Conservation (phyloP, 2,888 invertebrate genomes). For the Cecidostiba fungosa region DNA sequence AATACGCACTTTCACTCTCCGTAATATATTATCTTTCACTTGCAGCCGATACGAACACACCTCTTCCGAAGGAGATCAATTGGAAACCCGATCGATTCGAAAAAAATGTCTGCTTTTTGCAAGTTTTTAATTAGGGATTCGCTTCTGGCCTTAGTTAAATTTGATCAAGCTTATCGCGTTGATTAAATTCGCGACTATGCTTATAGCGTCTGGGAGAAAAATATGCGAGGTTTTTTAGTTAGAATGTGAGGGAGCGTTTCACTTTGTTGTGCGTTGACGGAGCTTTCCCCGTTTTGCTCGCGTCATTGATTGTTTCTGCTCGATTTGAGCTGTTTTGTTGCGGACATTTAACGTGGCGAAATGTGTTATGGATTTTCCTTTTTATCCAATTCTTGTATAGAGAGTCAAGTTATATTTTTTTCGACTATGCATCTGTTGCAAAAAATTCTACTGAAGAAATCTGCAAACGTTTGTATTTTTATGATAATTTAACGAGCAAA, state of each 20-base stretch:
- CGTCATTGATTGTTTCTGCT: not conserved
- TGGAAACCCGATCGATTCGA: conserved; percentile 27
- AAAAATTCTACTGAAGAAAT: not conserved
- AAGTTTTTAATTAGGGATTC: not conserved
- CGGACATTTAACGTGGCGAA: not conserved
- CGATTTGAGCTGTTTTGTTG: not conserved
- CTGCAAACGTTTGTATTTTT: not conserved
- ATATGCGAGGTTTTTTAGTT: not conserved
- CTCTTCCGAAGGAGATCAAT: not conserved
- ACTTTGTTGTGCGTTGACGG: not conserved
- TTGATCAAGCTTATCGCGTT: conserved; percentile 12
- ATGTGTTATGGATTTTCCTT: not conserved
- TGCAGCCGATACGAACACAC: not conserved
- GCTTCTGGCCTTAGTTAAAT: not conserved
- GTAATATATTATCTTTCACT: conserved; percentile 11
- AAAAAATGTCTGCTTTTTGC: not conserved
- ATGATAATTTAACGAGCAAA: not conserved
- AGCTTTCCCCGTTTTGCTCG: not conserved
- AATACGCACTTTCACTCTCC: conserved; percentile 38
- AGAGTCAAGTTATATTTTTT: not conserved
- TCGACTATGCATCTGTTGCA: not conserved
- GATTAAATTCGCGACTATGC: not conserved
- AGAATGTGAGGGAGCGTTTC: not conserved
- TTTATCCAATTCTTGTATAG: not conserved
- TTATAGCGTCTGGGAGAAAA: not conserved